Percentiles rank a stretch among this genome's conserved stretches.
Evolutionary conservation across 1,140 invertebrate species (phyloP).

Genomic region (Sycophaga agraensis): DNA sequence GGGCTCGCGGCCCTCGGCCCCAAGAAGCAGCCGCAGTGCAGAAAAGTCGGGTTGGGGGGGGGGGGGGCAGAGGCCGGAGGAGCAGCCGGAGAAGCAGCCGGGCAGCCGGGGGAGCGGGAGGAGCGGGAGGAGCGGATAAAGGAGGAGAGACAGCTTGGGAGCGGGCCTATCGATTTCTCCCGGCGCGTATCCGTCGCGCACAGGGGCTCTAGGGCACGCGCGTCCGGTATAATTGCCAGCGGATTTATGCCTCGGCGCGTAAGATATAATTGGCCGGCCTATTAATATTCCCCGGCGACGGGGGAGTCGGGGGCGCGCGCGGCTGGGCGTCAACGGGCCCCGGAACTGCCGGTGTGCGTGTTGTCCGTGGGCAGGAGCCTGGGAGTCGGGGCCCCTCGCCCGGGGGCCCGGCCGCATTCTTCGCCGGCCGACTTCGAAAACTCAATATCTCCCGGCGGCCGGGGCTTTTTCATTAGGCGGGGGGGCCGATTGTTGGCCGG

Average conservation of each 20-base stretch:
- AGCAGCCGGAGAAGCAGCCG: not conserved
- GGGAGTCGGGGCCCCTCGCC: no score
- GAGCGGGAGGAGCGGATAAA: not conserved
- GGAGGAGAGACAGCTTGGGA: not conserved
- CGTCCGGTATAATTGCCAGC: constrained; percentile 20
- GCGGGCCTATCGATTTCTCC: constrained; percentile 12
- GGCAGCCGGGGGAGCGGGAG: not conserved
- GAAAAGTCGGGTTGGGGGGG: not conserved
- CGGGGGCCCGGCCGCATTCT: no score
- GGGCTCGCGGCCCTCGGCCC: no score
- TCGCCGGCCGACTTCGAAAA: no score
- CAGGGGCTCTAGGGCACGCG: constrained; percentile 22
- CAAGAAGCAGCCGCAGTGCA: not conserved
- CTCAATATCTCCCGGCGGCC: no score
- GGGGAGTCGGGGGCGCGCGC: not conserved
- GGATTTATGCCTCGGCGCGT: constrained; percentile 47
- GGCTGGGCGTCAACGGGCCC: constrained; percentile 1
- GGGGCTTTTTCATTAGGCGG: no score
- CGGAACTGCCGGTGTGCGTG: not conserved
- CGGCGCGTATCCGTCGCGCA: not conserved
- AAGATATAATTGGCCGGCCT: constrained; percentile 50
- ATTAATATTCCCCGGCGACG: constrained; percentile 44
- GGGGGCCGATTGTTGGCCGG: no score
- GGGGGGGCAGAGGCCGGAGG: not conserved
- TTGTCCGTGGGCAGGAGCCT: no score